Conservation (phyloP, 2,797 vertebrate species). For the Cossypha caffra region DNA sequence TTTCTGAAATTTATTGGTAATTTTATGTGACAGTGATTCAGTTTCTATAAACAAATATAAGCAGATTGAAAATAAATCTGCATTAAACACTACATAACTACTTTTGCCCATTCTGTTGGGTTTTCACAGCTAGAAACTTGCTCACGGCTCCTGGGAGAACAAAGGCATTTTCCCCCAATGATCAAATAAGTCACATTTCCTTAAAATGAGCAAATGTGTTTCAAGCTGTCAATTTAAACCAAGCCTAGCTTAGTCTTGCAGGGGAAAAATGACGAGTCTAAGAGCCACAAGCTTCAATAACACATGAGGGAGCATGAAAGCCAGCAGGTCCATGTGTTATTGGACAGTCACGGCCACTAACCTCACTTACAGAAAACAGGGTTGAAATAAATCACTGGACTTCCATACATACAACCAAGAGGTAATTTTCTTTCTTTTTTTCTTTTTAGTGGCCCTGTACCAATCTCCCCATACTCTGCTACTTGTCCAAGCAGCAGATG, state of each 20-base stretch:
- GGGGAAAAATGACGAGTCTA: slow-evolving; percentile 50
- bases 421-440: background rate
- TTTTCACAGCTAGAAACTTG: slow-evolving; percentile 45
- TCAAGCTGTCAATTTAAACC: slow-evolving; percentile 37
- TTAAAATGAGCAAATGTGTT: slow-evolving; percentile 8
- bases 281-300: slow-evolving; percentile 75
- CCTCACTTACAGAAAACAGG: slow-evolving; percentile 78
- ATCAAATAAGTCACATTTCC: background rate
- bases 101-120: background rate
- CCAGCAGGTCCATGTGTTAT: slow-evolving; percentile 79
- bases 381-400: background rate
- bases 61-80: slow-evolving; percentile 23
- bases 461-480: background rate
- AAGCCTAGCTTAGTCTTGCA: slow-evolving; percentile 27
- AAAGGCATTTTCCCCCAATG: background rate
- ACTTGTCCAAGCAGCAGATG: background rate
- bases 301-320: slow-evolving; percentile 79
- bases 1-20: background rate
- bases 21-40: background rate
- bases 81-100: background rate
- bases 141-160: background rate
- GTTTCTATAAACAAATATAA: background rate
- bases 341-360: slow-evolving; percentile 82
- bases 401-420: background rate
- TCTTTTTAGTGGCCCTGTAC: background rate